Evolutionary conservation across 2,797 vertebrate genomes (phyloP), one percentile per base, ranked within the genome.

Genomic region (Buphagus erythrorhynchus): DNA sequence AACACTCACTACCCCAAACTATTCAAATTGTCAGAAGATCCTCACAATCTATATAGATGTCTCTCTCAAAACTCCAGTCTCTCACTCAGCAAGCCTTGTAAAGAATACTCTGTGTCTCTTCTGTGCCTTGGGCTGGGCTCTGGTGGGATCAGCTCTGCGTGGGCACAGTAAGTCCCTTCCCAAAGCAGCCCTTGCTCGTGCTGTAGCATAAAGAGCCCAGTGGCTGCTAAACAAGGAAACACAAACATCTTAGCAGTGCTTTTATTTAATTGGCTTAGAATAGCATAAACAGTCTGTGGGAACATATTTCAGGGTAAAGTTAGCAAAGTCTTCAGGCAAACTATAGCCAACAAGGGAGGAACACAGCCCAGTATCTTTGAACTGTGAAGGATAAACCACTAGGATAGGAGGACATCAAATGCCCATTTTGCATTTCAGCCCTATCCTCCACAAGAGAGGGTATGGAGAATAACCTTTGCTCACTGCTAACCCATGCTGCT

Each of bases 271-370:
- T 82, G 78, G 48, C 67, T 91, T 55, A 80, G 61, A 92, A 83
- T 9, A 71, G 21, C 65, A 72, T 38, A 74, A 92, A 88, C 78
- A 61, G 38, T 86, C 89, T 88, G 45, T 9, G 54, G 57, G 45
- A 94, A 83, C 38, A 71, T 80, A 93, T 91, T 94, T 93, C 75
- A 94, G 58, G 33, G 76, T 71, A 58, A 91, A 94, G 84, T 46
- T 46, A 80, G 40, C 22, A 76, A 93, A 90, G 58, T 20, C 87
- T 74, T 72, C 42, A 66, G 42, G 59, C 24, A 87, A 67, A 38
- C n/a, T 62, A 31, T 2, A 75, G 38, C 45, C 31, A 88, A 28
- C 21, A 75, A 75, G 8, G 54, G 58, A 93, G 61, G 22, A 93
- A 6, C 19, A 59, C 31, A 75, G 52, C 14, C 35, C 12, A 16